phyloP scores from a whole-genome alignment of 2,888 invertebrate genomes.

The Eueremaeus valkanovi region DNA sequence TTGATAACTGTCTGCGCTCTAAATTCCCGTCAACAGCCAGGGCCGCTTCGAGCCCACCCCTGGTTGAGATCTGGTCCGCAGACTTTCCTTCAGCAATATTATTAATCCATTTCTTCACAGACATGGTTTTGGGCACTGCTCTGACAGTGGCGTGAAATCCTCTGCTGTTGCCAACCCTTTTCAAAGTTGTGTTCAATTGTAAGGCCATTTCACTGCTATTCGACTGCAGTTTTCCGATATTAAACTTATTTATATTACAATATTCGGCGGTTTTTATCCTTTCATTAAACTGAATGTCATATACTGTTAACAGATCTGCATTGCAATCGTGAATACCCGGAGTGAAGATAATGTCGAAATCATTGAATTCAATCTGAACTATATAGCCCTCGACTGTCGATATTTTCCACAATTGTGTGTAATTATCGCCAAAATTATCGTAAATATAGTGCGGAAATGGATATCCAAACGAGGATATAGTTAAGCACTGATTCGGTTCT shows the following conservation, averaged over 20 bases:
- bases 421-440: conserved; percentile 44
- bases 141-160: conserved; percentile 48
- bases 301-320: conserved; percentile 46
- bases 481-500: conserved; percentile 44
- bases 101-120: conserved; percentile 35
- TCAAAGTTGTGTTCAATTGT: conserved; percentile 46
- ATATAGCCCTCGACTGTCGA: conserved; percentile 43
- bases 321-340: conserved; percentile 48
- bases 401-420: conserved; percentile 47
- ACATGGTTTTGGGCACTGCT: conserved; percentile 40
- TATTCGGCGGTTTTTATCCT: conserved; percentile 45
- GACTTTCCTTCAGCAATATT: conserved; percentile 49
- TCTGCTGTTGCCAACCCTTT: conserved; percentile 48
- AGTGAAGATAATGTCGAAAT: conserved; percentile 48
- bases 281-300: conserved; percentile 35
- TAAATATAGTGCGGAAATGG: conserved; percentile 48
- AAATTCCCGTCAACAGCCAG: conserved; percentile 48
- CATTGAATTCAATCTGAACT: conserved; percentile 48
- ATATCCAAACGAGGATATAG: conserved; percentile 48
- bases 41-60: conserved; percentile 44
- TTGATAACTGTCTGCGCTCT: conserved; percentile 36
- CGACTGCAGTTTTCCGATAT: conserved; percentile 47
- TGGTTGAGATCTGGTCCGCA: conserved; percentile 47
- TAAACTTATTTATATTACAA: conserved; percentile 48
- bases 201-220: conserved; percentile 44